Conservation (phyloP, 2,113 vertebrate species). For the Hyperopisus bebe region DNA sequence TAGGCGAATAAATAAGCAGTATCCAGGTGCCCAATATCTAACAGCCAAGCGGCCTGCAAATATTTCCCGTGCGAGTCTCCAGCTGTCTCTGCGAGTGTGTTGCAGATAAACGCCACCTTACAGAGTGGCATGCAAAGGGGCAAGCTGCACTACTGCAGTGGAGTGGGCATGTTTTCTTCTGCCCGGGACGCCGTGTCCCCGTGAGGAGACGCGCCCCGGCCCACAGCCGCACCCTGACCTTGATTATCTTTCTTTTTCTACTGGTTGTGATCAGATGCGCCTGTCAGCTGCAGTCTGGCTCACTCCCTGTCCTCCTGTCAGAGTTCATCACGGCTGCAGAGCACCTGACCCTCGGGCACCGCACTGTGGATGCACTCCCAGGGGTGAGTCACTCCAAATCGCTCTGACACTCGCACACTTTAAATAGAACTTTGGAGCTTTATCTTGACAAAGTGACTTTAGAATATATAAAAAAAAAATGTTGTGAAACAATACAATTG, state of each 20-base stretch:
- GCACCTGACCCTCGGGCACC: conserved; percentile 85
- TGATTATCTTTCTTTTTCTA: conserved; percentile 68
- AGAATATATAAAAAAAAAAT: conserved; percentile 41
- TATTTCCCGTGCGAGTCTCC: background rate
- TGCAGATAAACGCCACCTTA: background rate
- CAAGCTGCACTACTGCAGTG: background rate
- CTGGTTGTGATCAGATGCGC: conserved; percentile 88
- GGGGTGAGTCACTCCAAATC: conserved; percentile 98
- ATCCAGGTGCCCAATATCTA: background rate
- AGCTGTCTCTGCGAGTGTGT: background rate
- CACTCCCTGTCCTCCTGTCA: conserved; percentile 87
- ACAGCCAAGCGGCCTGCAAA: background rate
- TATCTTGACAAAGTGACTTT: conserved; percentile 70
- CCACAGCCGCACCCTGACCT: conserved; percentile 77
- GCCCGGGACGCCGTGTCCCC: conserved; percentile 28
- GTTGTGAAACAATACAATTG: conserved; percentile 37
- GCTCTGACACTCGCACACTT: conserved; percentile 70
- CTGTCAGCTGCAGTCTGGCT: conserved; percentile 86
- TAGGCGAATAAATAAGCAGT: background rate
- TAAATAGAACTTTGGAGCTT: conserved; percentile 69
- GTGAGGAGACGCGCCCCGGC: conserved; percentile 68
- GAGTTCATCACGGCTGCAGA: conserved; percentile 87
- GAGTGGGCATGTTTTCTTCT: background rate
- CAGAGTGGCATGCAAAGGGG: background rate
- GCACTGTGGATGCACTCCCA: conserved; percentile 81